These are phyloP conservation scores for Hypomecis punctinalis DNA, from an alignment of 2,888 invertebrate species.

Conservation along the genomic window DNA sequence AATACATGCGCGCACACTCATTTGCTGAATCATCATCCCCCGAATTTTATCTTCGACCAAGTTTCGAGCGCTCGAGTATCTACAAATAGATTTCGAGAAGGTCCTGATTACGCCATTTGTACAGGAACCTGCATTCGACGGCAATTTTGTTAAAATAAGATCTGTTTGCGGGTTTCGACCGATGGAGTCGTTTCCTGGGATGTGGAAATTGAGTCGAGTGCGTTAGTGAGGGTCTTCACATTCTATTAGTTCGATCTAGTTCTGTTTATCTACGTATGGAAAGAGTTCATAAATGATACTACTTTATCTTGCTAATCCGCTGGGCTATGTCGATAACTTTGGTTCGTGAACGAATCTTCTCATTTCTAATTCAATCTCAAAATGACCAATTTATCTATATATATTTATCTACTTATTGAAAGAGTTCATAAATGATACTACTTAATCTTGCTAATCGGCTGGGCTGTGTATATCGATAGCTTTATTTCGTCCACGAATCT, in stretches of 20 bases:
- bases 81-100: slow-evolving; percentile 29
- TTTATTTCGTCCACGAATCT: too few relatives aligned
- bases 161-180: slow-evolving; percentile 21
- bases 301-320: background rate
- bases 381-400: too few relatives aligned
- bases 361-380: too few relatives aligned
- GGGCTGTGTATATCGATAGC: too few relatives aligned
- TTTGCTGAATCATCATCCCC: slow-evolving; percentile 48
- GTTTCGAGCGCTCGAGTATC: slow-evolving; percentile 31
- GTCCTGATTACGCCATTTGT: slow-evolving; percentile 33
- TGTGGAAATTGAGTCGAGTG: slow-evolving; percentile 1
- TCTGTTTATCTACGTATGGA: too few relatives aligned
- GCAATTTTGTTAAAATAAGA: slow-evolving; percentile 30
- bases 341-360: background rate
- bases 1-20: slow-evolving; percentile 58
- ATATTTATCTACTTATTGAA: too few relatives aligned
- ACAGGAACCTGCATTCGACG: slow-evolving; percentile 27
- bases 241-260: background rate
- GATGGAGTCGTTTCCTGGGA: slow-evolving; percentile 16
- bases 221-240: background rate
- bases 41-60: slow-evolving; percentile 37
- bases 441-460: too few relatives aligned
- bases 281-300: background rate
- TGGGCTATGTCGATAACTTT: too few relatives aligned
- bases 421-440: too few relatives aligned